A percentile compares a stretch with the other conserved stretches of the same genome.
These are phyloP conservation scores for Temnothorax curvispinosus DNA, from an alignment of 1,140 invertebrate species.

Conservation along the genomic window DNA sequence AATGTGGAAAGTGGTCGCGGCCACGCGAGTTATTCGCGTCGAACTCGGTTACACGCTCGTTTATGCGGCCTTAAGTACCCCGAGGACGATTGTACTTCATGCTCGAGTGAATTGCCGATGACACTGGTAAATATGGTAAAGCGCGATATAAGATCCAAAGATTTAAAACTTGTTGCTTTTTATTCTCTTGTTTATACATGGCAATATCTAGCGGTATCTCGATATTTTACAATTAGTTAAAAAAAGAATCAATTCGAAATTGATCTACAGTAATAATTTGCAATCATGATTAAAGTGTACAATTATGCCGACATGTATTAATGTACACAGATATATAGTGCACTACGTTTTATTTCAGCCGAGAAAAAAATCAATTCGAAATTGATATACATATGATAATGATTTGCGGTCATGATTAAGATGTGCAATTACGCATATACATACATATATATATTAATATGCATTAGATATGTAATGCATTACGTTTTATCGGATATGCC, in stretches of 20 bases:
- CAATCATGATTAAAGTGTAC: not conserved
- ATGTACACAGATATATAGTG: not conserved
- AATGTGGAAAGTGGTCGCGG: not conserved
- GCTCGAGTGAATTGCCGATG: not conserved
- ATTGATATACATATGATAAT: not conserved
- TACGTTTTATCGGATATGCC: conserved; percentile 30
- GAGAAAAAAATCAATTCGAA: not conserved
- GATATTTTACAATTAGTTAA: not conserved
- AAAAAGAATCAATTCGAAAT: not conserved
- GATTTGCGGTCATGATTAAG: not conserved
- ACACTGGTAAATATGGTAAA: conserved; percentile 10
- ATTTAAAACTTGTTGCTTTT: not conserved
- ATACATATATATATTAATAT: not conserved
- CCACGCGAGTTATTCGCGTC: not conserved
- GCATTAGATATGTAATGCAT: not conserved
- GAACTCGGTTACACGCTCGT: conserved; percentile 4
- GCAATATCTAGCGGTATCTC: not conserved
- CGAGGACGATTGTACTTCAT: conserved; percentile 2
- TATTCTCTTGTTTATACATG: not conserved
- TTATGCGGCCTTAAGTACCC: not conserved
- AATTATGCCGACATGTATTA: not conserved
- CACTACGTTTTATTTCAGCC: not conserved
- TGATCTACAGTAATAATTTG: not conserved
- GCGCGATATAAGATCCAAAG: not conserved
- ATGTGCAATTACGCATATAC: not conserved